Percentiles rank a stretch among this genome's conserved stretches.
phyloP scores from a whole-genome alignment of 2,797 vertebrate genomes.

The Acanthiza pusilla region DNA sequence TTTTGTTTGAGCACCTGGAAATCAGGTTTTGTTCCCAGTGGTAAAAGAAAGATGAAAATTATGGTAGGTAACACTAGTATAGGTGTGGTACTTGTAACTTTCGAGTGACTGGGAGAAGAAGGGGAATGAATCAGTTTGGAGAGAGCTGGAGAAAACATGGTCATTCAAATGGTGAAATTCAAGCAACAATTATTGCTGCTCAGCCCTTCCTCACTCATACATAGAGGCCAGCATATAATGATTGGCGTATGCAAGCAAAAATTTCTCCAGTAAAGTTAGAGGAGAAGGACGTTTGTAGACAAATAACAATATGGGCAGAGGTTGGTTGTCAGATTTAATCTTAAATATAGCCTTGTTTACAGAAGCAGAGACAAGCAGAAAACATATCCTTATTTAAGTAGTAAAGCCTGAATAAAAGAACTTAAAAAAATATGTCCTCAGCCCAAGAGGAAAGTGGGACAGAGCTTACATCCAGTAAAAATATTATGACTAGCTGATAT shows the following conservation, averaged over 20 bases:
- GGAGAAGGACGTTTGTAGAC: neutral
- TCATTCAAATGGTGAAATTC: neutral
- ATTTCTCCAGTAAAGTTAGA: neutral
- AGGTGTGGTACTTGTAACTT: neutral
- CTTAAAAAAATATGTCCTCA: neutral
- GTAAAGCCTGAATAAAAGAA: neutral
- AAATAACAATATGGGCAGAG: neutral
- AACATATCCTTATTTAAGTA: neutral
- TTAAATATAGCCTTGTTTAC: neutral
- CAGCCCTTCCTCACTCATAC: neutral
- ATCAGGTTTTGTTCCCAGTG: neutral
- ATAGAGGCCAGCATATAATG: neutral
- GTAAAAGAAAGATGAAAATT: neutral
- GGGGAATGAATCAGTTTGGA: neutral
- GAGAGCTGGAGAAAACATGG: neutral
- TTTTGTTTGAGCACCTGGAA: neutral
- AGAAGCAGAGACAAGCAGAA: neutral
- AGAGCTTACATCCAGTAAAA: neutral
- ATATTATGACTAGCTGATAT: neutral
- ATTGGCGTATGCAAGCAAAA: neutral
- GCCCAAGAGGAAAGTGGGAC: neutral
- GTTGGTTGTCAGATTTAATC: neutral
- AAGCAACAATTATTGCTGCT: neutral
- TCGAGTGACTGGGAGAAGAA: neutral
- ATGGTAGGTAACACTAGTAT: neutral